Conservation (phyloP, 1,140 invertebrate genomes). For the Pomacea maculata region DNA sequence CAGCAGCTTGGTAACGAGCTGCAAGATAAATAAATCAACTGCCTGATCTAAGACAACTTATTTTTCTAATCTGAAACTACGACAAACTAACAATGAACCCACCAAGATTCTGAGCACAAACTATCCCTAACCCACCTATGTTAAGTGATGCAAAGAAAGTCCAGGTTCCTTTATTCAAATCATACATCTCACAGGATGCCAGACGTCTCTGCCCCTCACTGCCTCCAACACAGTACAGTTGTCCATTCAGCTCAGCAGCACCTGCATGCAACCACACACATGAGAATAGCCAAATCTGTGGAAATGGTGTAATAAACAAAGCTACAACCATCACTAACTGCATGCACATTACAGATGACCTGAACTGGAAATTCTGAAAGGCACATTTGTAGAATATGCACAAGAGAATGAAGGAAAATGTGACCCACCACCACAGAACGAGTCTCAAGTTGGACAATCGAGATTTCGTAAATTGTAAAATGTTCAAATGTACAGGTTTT, state of each 20-base stretch:
- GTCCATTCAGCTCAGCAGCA: slow-evolving; percentile 76
- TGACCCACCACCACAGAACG: no score
- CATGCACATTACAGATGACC: no score
- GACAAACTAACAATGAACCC: background rate
- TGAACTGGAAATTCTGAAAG: no score
- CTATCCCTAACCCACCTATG: slow-evolving; percentile 66
- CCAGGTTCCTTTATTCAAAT: slow-evolving; percentile 74
- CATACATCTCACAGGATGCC: slow-evolving; percentile 79
- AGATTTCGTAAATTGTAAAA: no score
- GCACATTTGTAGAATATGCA: no score
- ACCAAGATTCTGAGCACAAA: background rate
- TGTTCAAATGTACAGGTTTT: no score
- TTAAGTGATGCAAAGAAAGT: slow-evolving; percentile 73
- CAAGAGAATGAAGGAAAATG: no score
- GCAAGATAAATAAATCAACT: slow-evolving; percentile 22
- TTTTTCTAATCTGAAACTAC: background rate
- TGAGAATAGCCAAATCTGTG: no score
- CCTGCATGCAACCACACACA: slow-evolving; percentile 65
- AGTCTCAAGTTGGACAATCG: no score
- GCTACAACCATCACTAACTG: no score
- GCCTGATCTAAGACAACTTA: background rate
- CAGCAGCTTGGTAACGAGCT: slow-evolving; percentile 81
- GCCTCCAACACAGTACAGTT: slow-evolving; percentile 83
- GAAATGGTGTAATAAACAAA: no score
- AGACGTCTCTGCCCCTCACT: slow-evolving; percentile 78